These are phyloP conservation scores for Phalacrocorax aristotelis DNA, from an alignment of 2,113 vertebrate genomes.

Conservation along the genomic window DNA sequence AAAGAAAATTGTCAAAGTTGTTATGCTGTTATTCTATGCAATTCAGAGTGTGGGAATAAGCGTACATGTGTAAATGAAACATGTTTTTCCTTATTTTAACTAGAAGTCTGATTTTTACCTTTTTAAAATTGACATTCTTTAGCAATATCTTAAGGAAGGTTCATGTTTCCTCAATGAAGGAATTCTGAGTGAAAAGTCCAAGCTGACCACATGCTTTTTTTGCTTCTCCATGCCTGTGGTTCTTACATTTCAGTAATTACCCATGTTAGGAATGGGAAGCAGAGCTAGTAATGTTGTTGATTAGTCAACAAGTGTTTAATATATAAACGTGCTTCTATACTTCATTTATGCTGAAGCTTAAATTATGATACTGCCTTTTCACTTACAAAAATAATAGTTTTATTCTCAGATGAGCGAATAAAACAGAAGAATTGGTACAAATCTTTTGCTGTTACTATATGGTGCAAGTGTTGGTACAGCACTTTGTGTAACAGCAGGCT, in stretches of 20 bases:
- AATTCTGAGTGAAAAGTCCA: not conserved
- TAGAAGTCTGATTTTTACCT: not conserved
- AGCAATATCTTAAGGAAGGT: not conserved
- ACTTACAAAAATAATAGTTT: not conserved
- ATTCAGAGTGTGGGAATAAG: not conserved
- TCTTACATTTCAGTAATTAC: not conserved
- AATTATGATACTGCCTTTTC: not conserved
- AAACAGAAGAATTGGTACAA: not conserved
- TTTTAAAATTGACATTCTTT: not conserved
- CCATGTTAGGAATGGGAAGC: not conserved
- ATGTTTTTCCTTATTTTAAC: not conserved
- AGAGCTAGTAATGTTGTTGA: not conserved
- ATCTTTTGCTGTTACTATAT: not conserved
- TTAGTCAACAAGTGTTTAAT: not conserved
- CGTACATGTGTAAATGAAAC: not conserved
- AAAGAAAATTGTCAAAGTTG: not conserved
- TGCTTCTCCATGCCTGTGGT: not conserved
- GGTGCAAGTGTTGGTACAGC: not conserved
- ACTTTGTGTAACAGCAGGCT: not conserved
- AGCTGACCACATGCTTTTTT: not conserved
- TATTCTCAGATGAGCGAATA: not conserved
- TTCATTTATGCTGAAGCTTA: not conserved
- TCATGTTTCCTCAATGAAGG: accelerated
- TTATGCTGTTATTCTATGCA: not conserved
- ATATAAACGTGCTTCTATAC: not conserved